Conservation (phyloP, 1,140 invertebrate genomes). For the Heterodera schachtii region DNA sequence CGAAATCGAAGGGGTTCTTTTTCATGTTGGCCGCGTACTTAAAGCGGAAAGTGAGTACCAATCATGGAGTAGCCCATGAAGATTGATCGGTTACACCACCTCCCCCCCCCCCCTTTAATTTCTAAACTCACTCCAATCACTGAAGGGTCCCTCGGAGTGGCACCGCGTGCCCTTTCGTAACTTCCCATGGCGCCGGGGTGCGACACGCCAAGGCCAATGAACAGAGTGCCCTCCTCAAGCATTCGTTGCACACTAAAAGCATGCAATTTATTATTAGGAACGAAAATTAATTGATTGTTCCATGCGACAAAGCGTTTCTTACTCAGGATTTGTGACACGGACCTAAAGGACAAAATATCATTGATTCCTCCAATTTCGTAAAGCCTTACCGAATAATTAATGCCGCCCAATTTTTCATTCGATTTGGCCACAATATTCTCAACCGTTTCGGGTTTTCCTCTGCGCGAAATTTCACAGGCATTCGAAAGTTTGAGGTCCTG, state of each 20-base stretch:
- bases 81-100: too few relatives aligned
- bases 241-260: constrained; percentile 27
- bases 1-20: constrained; percentile 43
- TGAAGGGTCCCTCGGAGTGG: constrained; percentile 28
- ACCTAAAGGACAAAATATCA: not conserved
- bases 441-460: constrained; percentile 36
- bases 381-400: constrained; percentile 29
- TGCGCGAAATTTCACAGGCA: constrained; percentile 34
- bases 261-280: not conserved
- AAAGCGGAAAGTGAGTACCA: constrained; percentile 5
- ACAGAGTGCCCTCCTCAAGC: constrained; percentile 39
- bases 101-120: not conserved
- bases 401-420: constrained; percentile 42
- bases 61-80: too few relatives aligned
- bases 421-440: constrained; percentile 40
- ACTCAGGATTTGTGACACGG: constrained; percentile 29
- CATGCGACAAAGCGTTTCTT: constrained; percentile 5
- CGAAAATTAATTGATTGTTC: not conserved
- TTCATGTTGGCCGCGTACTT: constrained; percentile 44
- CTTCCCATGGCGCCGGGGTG: constrained; percentile 41
- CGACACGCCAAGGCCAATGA: constrained; percentile 42
- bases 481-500: constrained; percentile 40
- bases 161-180: constrained; percentile 37
- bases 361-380: not conserved
- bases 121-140: constrained; percentile 30